Conservation (phyloP, 2,113 vertebrate genomes). For the Eulacestoma nigropectus region DNA sequence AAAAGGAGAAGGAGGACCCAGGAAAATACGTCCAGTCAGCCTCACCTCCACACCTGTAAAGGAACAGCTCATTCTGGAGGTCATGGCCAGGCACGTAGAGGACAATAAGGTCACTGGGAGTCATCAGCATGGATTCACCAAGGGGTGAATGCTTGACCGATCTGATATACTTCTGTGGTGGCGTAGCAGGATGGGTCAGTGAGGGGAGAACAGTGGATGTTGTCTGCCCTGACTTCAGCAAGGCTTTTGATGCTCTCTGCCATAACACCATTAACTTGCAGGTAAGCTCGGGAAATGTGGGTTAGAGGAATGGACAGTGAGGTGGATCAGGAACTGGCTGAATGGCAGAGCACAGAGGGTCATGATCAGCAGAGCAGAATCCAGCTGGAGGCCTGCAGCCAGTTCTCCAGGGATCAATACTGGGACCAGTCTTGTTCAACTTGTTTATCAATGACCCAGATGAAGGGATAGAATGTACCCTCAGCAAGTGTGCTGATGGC, state of each 20-base stretch:
- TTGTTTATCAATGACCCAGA: not conserved
- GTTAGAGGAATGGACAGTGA: not conserved
- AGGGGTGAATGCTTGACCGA: rapidly evolving
- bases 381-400: too few relatives aligned
- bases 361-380: not conserved
- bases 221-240: not conserved
- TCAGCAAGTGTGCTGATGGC: too few relatives aligned
- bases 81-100: not conserved
- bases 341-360: not conserved
- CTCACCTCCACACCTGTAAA: not conserved
- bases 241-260: not conserved
- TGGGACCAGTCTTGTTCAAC: too few relatives aligned
- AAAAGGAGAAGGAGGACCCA: not conserved
- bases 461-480: too few relatives aligned
- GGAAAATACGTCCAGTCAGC: not conserved
- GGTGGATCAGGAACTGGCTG: not conserved
- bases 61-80: not conserved
- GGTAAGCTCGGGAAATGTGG: not conserved
- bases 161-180: not conserved
- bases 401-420: not conserved
- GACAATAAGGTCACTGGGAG: not conserved
- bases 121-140: not conserved
- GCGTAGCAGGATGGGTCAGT: not conserved
- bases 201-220: not conserved
- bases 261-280: not conserved